phyloP scores from a whole-genome alignment of 2,113 vertebrate species.

The Prolemur simus region DNA sequence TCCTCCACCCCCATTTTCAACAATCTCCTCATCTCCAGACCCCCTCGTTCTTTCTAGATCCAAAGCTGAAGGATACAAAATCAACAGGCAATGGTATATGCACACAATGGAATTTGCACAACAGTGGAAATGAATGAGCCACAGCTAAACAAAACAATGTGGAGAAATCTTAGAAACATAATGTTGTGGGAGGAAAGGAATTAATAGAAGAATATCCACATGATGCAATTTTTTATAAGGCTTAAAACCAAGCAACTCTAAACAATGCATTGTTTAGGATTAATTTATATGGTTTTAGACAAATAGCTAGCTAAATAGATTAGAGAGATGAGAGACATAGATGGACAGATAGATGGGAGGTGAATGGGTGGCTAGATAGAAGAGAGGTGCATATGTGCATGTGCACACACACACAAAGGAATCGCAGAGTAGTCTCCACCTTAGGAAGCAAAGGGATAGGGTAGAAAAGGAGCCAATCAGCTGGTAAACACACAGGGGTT shows the following conservation, averaged over 20 bases:
- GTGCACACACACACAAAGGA: background rate
- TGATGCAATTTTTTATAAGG: background rate
- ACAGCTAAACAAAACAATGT: background rate
- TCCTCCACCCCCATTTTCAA: background rate
- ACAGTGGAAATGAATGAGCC: background rate
- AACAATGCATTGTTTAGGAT: background rate
- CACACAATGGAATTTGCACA: background rate
- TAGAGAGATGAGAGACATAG: too few species aligned
- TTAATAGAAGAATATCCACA: background rate
- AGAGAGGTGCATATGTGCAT: rapidly evolving
- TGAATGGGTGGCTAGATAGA: too few species aligned
- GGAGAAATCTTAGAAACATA: background rate
- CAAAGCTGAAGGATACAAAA: background rate
- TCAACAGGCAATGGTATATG: background rate
- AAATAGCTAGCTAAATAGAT: background rate
- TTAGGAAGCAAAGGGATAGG: background rate
- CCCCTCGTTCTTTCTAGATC: background rate
- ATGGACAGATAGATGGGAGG: too few species aligned
- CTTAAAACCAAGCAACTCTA: background rate
- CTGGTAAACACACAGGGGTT: background rate
- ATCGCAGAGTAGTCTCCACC: background rate
- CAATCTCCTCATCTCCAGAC: background rate
- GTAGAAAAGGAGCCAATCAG: background rate
- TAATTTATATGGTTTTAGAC: background rate
- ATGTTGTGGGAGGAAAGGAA: background rate